phyloP scores from a whole-genome alignment of 2,113 vertebrate species.

The Pteropus alecto region DNA sequence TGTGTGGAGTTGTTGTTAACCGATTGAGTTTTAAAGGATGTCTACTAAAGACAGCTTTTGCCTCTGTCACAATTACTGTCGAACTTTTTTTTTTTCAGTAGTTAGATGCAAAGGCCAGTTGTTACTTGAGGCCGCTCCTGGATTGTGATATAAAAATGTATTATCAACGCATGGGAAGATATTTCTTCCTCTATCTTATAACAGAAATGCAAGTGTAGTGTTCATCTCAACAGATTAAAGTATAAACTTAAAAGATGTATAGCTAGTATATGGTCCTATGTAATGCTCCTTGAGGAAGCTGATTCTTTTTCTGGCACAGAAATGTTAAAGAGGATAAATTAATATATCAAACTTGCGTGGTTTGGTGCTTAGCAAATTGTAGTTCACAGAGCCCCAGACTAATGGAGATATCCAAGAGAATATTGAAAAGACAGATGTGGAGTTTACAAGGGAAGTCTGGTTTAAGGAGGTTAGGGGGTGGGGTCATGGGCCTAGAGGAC shows the following conservation, averaged over 20 bases:
- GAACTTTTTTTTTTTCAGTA: not conserved
- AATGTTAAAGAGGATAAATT: not conserved
- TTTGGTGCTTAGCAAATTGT: not conserved
- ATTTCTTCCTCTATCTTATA: not conserved
- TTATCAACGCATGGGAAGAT: not conserved
- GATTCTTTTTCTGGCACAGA: not conserved
- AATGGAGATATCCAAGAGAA: not conserved
- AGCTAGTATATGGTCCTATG: not conserved
- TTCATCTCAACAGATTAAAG: not conserved
- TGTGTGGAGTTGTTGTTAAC: not conserved
- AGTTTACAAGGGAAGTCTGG: not conserved
- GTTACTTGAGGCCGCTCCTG: not conserved
- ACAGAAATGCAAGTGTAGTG: not conserved
- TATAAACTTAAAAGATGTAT: not conserved
- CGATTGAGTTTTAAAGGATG: not conserved
- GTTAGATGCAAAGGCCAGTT: not conserved
- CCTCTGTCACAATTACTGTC: not conserved
- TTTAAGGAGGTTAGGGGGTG: not conserved
- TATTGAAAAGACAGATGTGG: not conserved
- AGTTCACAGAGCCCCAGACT: not conserved
- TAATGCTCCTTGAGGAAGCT: not conserved
- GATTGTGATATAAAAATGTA: not conserved
- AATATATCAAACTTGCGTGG: not conserved
- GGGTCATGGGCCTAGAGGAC: not conserved
- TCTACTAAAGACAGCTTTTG: not conserved